Evolutionary conservation across 2,888 invertebrate species (phyloP).

Genomic region (Chironomus tentans): DNA sequence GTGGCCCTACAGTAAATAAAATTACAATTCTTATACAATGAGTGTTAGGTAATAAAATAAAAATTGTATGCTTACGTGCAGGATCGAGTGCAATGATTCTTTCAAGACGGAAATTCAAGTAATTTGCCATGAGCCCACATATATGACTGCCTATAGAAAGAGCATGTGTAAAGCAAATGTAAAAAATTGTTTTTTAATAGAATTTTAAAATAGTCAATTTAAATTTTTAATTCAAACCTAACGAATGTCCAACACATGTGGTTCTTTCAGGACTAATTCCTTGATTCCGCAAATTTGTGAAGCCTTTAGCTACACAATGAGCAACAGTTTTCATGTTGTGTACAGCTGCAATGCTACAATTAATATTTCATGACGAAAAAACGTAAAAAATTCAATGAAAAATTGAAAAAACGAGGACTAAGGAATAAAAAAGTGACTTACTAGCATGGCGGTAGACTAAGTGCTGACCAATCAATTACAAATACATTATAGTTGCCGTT

Average conservation of each 20-base stretch:
- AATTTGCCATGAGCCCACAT: constrained; percentile 66
- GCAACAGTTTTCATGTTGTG: constrained; percentile 65
- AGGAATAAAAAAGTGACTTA: constrained; percentile 31
- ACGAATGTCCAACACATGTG: constrained; percentile 67
- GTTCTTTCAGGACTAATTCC: constrained; percentile 57
- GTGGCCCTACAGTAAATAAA: constrained; percentile 40
- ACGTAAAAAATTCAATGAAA: constrained; percentile 38
- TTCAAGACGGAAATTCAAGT: constrained; percentile 60
- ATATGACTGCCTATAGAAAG: constrained; percentile 48
- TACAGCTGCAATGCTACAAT: constrained; percentile 66
- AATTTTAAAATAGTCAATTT: constrained; percentile 22
- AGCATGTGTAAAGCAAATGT: too few relatives aligned
- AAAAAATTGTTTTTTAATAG: neutral
- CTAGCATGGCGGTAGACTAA: constrained; percentile 56
- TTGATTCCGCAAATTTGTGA: constrained; percentile 53
- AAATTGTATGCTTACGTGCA: neutral
- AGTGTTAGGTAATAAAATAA: neutral
- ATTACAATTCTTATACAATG: neutral
- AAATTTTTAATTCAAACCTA: neutral
- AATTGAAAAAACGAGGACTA: constrained; percentile 29
- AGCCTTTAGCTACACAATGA: constrained; percentile 56
- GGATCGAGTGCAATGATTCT: constrained; percentile 54
- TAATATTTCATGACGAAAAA: constrained; percentile 36
- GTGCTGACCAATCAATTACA: constrained; percentile 66
- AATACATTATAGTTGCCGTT: constrained; percentile 69